phyloP scores from a whole-genome alignment of 1,140 invertebrate genomes.

The Anoplolepis gracilipes region DNA sequence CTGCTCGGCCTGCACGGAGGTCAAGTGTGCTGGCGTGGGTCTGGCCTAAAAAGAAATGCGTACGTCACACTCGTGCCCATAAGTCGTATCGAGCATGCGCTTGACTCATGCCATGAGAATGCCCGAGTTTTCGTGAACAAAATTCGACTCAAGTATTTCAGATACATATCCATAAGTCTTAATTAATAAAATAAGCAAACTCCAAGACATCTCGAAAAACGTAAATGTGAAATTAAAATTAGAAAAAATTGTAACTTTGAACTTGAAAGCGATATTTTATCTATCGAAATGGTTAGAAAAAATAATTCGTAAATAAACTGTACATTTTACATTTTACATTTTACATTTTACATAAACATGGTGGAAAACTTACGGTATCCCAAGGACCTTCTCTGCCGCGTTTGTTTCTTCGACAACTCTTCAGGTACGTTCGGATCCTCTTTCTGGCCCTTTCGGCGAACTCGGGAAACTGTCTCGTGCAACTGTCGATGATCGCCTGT shows the following conservation, averaged over 20 bases:
- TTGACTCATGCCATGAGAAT: slow-evolving; percentile 35
- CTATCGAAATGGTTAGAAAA: too few species aligned
- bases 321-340: too few species aligned
- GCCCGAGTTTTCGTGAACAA: slow-evolving; percentile 38
- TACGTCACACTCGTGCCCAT: slow-evolving; percentile 50
- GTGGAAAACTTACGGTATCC: slow-evolving; percentile 88
- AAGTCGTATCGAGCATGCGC: slow-evolving; percentile 17
- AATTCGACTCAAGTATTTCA: background rate
- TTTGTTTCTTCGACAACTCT: slow-evolving; percentile 97
- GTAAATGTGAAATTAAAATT: background rate
- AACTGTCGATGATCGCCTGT: slow-evolving; percentile 98
- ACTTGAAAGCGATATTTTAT: background rate
- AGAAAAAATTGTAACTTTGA: background rate
- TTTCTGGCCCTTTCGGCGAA: slow-evolving; percentile 97
- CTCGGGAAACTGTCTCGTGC: slow-evolving; percentile 98
- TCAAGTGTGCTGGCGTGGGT: slow-evolving; percentile 98
- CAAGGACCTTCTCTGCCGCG: slow-evolving; percentile 93
- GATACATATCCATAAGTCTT: too few species aligned
- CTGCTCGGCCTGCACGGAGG: slow-evolving; percentile 97
- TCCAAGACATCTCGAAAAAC: background rate
- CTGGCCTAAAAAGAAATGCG: slow-evolving; percentile 88
- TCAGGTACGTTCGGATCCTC: slow-evolving; percentile 97
- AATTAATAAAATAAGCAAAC: background rate
- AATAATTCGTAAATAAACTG: background rate
- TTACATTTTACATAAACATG: background rate